Evolutionary conservation across 2,888 invertebrate species (phyloP).

Genomic region (Latheticus oryzae): DNA sequence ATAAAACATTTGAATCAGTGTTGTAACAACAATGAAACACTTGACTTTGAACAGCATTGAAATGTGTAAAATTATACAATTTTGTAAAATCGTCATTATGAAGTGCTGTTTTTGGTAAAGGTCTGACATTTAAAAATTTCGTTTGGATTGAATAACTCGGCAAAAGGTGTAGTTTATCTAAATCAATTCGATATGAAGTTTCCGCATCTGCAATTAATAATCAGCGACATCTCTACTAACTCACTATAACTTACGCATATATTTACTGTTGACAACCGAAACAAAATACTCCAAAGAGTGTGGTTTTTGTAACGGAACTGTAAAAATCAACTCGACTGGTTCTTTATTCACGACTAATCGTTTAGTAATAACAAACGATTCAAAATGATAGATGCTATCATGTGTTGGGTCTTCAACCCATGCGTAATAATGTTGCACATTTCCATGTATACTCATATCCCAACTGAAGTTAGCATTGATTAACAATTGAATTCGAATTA

Average conservation of each 20-base stretch:
- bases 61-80: slow-evolving; percentile 91
- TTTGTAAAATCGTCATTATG: slow-evolving; percentile 81
- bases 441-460: slow-evolving; percentile 89
- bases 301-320: slow-evolving; percentile 93
- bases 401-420: slow-evolving; percentile 98
- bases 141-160: slow-evolving; percentile 56
- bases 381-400: slow-evolving; percentile 95
- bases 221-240: background rate
- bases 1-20: slow-evolving; percentile 90
- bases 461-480: slow-evolving; percentile 83
- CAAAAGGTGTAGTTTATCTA: slow-evolving; percentile 54
- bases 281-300: slow-evolving; percentile 93
- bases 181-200: slow-evolving; percentile 67
- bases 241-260: slow-evolving; percentile 68
- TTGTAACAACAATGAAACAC: slow-evolving; percentile 97
- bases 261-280: slow-evolving; percentile 87
- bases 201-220: slow-evolving; percentile 68
- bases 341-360: slow-evolving; percentile 70
- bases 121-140: slow-evolving; percentile 87
- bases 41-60: slow-evolving; percentile 99
- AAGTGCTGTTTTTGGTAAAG: slow-evolving; percentile 86
- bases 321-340: slow-evolving; percentile 89
- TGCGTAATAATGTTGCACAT: slow-evolving; percentile 91
- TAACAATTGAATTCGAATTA: slow-evolving; percentile 83
- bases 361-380: slow-evolving; percentile 81